A percentile compares a stretch with the other conserved stretches of the same genome.
Conservation (phyloP, 2,113 vertebrate species). For the Lycaon pictus region DNA sequence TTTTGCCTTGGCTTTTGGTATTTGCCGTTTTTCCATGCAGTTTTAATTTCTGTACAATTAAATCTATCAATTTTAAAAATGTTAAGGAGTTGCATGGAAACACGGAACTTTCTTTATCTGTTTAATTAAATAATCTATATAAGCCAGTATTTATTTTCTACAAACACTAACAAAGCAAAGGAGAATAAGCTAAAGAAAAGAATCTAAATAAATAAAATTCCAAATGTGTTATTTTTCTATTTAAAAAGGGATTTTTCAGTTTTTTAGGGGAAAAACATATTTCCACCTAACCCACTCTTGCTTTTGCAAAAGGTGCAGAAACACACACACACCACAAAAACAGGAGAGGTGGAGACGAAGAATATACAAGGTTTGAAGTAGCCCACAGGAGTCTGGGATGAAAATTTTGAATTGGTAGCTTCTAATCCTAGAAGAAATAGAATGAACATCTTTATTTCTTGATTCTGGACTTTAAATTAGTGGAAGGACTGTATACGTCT, state of each 20-base stretch:
- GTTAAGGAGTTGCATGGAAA: background rate
- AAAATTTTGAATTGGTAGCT: background rate
- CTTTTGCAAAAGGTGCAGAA: background rate
- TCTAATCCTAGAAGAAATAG: background rate
- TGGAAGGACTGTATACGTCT: background rate
- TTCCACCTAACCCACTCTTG: background rate
- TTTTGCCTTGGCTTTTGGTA: slow-evolving; percentile 12
- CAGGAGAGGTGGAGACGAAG: background rate
- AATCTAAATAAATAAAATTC: background rate
- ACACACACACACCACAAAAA: background rate
- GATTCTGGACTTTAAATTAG: background rate
- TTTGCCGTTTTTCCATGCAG: background rate
- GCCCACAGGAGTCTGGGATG: background rate
- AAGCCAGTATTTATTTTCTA: background rate
- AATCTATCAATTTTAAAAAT: slow-evolving; percentile 1
- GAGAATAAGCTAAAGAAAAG: background rate
- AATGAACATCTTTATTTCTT: background rate
- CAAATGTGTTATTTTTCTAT: background rate
- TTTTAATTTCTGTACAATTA: slow-evolving; percentile 13
- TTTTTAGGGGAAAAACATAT: slow-evolving; percentile 16
- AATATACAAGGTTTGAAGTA: background rate
- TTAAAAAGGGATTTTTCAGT: background rate
- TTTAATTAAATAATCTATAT: background rate
- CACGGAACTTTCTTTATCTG: background rate
- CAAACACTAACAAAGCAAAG: background rate